Base-by-base conservation (phyloP, 2,113 vertebrate species). In the Gasterosteus aculeatus region DNA sequence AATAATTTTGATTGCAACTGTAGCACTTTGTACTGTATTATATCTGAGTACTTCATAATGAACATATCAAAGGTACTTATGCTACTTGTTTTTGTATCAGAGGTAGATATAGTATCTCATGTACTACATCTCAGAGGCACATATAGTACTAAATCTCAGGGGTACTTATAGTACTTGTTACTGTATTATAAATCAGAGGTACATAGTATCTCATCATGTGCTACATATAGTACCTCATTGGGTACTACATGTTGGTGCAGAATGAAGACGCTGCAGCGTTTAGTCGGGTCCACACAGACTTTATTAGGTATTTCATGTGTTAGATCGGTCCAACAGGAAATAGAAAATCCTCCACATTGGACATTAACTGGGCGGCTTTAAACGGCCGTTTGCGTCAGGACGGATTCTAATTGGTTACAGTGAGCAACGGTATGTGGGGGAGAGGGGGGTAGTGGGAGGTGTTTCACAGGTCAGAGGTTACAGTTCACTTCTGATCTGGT, bases 401-500 rank as follows among this genome's bases (percentile, higher is more conserved):
- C 78, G 54, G 80, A 0, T 72, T 78, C 73, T 85, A 67, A 80
- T 76, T 79, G 71, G 42, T 82, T 82, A 85, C 60, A 77, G 83
- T 77, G 83, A 26, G 72, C 6, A 6, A 33, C 3, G 33, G 33
- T 33, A 33, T 33, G 33, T 3, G 3, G 3, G 68, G 44, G 2
- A 3, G 53, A 31, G 14, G 1, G 29, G 18, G 5, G 38, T 16
- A 5, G 5, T 16, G 39, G 46, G 2, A 69, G 41, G 6, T 14
- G 14, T 16, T 18, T 7, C 35, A 7, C 35, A 38, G 54, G 75
- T 39, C 6, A 14, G 60, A 62, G 53, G 75, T 69, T 56, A 75
- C 54, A 31, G 78, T 86, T 97, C 95, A 98, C 95, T 99, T 99
- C 94, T 98, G 97, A 81, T 94, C 95, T 0, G 97, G 97, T 73